Evolutionary conservation across 2,797 vertebrate species (phyloP).

Genomic region (Scomberomorus guttatus): DNA sequence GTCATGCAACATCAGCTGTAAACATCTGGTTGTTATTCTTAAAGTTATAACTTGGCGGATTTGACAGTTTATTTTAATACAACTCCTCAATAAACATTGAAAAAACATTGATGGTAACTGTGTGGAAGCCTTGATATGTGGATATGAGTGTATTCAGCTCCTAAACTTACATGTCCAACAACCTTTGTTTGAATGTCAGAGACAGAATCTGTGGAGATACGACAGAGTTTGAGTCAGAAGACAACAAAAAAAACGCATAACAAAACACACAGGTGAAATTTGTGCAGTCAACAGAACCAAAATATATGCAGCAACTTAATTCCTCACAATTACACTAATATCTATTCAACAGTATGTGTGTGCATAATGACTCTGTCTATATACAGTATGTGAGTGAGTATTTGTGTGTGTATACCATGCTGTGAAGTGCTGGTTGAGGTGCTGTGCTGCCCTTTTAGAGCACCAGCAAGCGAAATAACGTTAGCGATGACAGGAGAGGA

Average conservation of each 20-base stretch:
- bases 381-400: neutral
- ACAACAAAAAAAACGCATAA: neutral
- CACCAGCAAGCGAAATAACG: slow-evolving; percentile 91
- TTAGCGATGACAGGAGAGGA: slow-evolving; percentile 92
- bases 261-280: neutral
- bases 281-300: neutral
- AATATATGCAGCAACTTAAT: neutral
- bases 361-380: neutral
- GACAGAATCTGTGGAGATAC: slow-evolving; percentile 82
- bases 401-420: slow-evolving; percentile 82
- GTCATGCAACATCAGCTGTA: neutral
- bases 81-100: neutral
- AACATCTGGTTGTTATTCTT: neutral
- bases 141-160: neutral
- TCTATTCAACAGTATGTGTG: neutral
- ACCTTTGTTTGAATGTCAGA: slow-evolving; percentile 89
- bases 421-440: slow-evolving; percentile 81
- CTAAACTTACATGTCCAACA: slow-evolving; percentile 90
- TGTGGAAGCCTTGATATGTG: neutral
- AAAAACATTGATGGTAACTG: neutral
- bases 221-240: neutral
- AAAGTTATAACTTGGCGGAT: neutral
- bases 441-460: slow-evolving; percentile 84
- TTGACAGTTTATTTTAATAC: neutral
- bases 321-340: neutral